Base-by-base conservation (phyloP, 1,140 invertebrate species). In the Armadillidium nasatum region DNA sequence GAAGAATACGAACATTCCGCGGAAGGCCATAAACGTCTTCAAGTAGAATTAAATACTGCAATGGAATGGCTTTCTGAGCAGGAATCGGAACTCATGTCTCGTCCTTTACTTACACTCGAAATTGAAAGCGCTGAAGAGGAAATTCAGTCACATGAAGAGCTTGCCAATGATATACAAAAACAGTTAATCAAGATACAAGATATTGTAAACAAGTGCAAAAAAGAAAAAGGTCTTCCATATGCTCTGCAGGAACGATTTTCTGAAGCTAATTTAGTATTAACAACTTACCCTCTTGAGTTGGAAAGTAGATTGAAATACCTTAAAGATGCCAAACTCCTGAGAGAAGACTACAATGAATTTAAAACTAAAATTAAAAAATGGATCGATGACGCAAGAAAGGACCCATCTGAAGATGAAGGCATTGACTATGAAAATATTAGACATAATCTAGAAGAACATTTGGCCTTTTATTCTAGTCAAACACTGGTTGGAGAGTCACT, bases 351-450 rank as follows among this genome's bases (percentile, higher is more conserved):
- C 84, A 79, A 83, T 77, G 78, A 84, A 81, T 45, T 84, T 82
- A 80, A 82, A 7, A 77, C 79, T n/a, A 91, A 90, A 85, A 88
- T 97, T 4, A 90, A 89, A 77, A 88, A 88, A 46, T 98, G 95
- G 95, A 89, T 95, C 0, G 89, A 90, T 78, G 92, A 94, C 82
- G 94, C 94, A 4, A 90, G 92, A 78, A 88, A 91, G 71, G 83
- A 97, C 9, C 88, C 91, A 78, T 90, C 90, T 80, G 89, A 91
- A 76, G 33, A 33, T 3, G 92, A 93, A 79, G 94, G 93, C 54
- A 90, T 94, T 23, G 93, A 97, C 83, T 95, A 94, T 83, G 91
- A 93, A 81, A 94, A 92, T 80, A 90, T 95, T 7, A 86, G 91
- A 23, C 87, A 88, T 10, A 92, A 95, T 82, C 85, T 97, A 11